phyloP scores from a whole-genome alignment of 2,113 vertebrate species.

The Tamias sibiricus region DNA sequence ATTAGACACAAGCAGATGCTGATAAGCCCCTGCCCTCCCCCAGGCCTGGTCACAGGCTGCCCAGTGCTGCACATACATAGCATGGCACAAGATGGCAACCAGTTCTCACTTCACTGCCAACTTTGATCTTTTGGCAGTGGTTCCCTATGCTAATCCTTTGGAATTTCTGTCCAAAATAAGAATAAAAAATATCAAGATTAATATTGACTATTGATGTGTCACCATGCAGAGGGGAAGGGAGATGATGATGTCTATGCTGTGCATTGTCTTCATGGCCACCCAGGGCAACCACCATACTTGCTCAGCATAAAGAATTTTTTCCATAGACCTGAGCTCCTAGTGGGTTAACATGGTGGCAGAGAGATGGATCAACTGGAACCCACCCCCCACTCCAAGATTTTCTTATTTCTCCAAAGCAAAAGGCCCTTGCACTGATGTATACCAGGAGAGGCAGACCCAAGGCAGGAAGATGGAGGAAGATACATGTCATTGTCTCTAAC shows the following conservation, averaged over 20 bases:
- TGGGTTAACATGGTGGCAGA: background rate
- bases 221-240: background rate
- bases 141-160: background rate
- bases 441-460: background rate
- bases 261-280: background rate
- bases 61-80: background rate
- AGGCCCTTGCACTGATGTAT: too few relatives aligned
- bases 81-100: background rate
- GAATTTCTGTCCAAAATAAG: background rate
- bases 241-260: background rate
- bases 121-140: background rate
- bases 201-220: background rate
- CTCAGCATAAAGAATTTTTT: background rate
- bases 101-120: background rate
- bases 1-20: background rate
- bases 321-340: background rate
- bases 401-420: conserved; percentile 22
- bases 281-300: background rate
- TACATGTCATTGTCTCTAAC: background rate
- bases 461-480: background rate
- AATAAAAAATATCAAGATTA: background rate
- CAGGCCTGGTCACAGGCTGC: background rate
- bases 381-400: background rate
- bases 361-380: background rate
- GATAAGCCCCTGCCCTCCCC: background rate